These are phyloP conservation scores for Lamprotornis superbus DNA, from an alignment of 2,113 vertebrate genomes.

Conservation along the genomic window DNA sequence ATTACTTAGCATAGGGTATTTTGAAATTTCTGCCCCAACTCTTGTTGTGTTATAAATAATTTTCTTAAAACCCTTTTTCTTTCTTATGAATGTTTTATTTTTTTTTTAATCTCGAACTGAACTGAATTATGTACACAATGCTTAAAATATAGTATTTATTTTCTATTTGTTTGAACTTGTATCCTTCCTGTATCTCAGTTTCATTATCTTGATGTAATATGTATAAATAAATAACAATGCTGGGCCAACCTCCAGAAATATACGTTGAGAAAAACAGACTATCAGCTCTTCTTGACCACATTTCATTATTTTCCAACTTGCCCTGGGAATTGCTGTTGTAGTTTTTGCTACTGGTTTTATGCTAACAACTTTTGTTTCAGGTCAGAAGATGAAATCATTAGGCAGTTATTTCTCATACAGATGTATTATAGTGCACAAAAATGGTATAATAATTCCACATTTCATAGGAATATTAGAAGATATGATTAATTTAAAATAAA, in stretches of 20 bases:
- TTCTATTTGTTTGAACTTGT: not conserved
- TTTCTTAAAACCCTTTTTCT: not conserved
- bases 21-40: not conserved
- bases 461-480: not conserved
- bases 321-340: not conserved
- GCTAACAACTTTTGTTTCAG: not conserved
- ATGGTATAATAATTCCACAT: not conserved
- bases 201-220: not conserved
- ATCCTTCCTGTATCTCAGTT: not conserved
- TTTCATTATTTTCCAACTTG: not conserved
- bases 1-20: not conserved
- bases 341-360: not conserved
- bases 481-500: not conserved
- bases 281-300: not conserved
- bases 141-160: not conserved
- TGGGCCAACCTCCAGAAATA: not conserved
- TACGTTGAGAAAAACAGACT: not conserved
- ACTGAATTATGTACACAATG: not conserved
- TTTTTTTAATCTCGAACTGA: accelerated
- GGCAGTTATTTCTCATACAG: not conserved
- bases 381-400: not conserved
- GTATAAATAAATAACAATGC: not conserved
- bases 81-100: not conserved
- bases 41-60: not conserved
- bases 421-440: not conserved